phyloP scores from a whole-genome alignment of 1,140 invertebrate genomes.

The Bilobella aurantiaca region DNA sequence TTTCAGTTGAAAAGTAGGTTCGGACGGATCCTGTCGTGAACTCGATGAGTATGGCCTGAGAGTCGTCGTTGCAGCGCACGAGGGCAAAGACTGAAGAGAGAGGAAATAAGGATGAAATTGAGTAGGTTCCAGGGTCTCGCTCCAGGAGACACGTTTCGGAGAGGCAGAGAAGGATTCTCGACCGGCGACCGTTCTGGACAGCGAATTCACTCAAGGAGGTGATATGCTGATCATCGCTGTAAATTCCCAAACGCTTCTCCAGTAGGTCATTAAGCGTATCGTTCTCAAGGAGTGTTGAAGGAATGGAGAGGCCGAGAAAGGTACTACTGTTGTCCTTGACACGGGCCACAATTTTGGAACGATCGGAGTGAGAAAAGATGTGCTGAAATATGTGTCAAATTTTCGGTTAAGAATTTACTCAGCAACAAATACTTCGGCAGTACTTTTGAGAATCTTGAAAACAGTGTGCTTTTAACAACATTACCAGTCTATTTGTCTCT shows the following conservation, averaged over 20 bases:
- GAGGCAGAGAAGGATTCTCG: constrained; percentile 75
- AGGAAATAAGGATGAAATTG: constrained; percentile 37
- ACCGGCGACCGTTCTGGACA: constrained; percentile 72
- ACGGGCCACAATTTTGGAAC: constrained; percentile 21
- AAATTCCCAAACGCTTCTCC: constrained; percentile 36
- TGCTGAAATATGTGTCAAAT: constrained; percentile 31
- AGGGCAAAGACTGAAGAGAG: constrained; percentile 60
- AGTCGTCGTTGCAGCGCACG: constrained; percentile 76
- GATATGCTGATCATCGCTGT: constrained; percentile 69
- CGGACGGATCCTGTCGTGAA: constrained; percentile 83
- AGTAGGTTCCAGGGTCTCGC: constrained; percentile 88
- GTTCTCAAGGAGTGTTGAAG: constrained; percentile 10
- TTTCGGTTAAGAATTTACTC: no score
- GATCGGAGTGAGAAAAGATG: constrained; percentile 33
- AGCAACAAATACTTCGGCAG: no score
- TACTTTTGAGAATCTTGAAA: constrained; percentile 2
- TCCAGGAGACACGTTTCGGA: constrained; percentile 92
- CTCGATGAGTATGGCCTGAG: constrained; percentile 87
- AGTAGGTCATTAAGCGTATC: constrained; percentile 19
- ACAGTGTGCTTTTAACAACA: constrained; percentile 6
- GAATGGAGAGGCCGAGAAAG: constrained; percentile 26
- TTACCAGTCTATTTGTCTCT: constrained; percentile 35
- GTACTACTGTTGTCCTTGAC: constrained; percentile 23
- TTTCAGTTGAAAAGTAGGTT: constrained; percentile 73
- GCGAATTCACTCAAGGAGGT: constrained; percentile 85